These are phyloP conservation scores for Drosophila aldrichi DNA, from an alignment of 2,888 invertebrate species.

Conservation along the genomic window DNA sequence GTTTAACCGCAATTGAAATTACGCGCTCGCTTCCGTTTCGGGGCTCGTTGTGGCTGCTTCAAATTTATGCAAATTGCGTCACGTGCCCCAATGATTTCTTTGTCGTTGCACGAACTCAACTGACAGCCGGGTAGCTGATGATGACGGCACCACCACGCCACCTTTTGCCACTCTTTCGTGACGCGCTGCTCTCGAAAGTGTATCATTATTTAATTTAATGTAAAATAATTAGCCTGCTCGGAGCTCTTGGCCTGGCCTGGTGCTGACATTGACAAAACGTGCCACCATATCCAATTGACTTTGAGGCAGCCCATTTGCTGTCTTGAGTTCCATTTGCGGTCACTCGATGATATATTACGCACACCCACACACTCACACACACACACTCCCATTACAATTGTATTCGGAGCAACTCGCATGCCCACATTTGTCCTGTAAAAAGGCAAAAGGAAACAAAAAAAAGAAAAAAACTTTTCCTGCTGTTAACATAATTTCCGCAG, in stretches of 20 bases:
- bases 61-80: constrained; percentile 84
- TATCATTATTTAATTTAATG: constrained; percentile 86
- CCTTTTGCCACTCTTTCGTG: constrained; percentile 56
- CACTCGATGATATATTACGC: constrained; percentile 71
- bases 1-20: constrained; percentile 81
- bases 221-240: constrained; percentile 85
- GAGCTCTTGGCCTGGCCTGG: constrained; percentile 20
- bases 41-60: constrained; percentile 50
- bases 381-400: constrained; percentile 47
- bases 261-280: constrained; percentile 67
- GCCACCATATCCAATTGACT: constrained; percentile 40
- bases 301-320: constrained; percentile 28
- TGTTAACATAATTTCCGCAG: constrained; percentile 77
- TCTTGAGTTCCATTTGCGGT: constrained; percentile 66
- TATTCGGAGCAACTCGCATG: constrained; percentile 31
- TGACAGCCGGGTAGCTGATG: constrained; percentile 25
- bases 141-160: constrained; percentile 13
- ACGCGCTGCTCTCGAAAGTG: constrained; percentile 69
- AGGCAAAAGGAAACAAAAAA: constrained; percentile 25
- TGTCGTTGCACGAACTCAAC: constrained; percentile 58
- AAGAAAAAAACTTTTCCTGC: constrained; percentile 58
- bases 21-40: constrained; percentile 75
- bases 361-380: constrained; percentile 24
- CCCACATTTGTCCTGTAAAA: constrained; percentile 43
- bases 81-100: constrained; percentile 82